Evolutionary conservation across 2,113 vertebrate species (phyloP).

Genomic region (Catharus bicknelli): DNA sequence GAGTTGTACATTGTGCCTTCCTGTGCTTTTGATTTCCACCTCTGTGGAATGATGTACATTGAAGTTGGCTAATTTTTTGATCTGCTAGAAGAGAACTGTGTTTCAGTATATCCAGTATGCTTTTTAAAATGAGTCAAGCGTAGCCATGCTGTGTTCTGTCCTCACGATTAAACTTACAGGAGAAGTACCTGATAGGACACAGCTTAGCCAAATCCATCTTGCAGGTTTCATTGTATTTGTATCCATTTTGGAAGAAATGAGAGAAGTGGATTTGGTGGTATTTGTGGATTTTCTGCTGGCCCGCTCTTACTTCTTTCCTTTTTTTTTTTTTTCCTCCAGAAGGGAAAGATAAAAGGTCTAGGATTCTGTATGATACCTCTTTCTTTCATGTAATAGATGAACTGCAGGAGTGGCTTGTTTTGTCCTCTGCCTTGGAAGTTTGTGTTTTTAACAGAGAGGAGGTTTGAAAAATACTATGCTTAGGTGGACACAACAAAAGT

Average conservation of each 20-base stretch:
- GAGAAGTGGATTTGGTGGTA: background rate
- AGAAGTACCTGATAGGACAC: background rate
- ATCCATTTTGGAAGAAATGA: background rate
- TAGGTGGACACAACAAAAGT: background rate
- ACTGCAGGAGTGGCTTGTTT: background rate
- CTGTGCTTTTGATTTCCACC: background rate
- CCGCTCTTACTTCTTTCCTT: background rate
- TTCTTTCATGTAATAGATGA: background rate
- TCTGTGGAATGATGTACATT: background rate
- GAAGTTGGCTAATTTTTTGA: background rate
- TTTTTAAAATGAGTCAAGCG: background rate
- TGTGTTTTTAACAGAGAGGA: background rate
- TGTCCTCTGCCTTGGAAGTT: background rate
- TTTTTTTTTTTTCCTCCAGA: fast-evolving
- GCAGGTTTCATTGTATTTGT: background rate
- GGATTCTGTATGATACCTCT: background rate
- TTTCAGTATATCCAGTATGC: background rate
- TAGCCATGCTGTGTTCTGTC: background rate
- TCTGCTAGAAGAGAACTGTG: background rate
- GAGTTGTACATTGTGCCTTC: background rate
- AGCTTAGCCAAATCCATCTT: background rate
- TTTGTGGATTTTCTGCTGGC: background rate
- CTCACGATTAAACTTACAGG: background rate
- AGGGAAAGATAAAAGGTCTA: background rate
- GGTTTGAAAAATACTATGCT: background rate